Conservation (phyloP, 2,113 vertebrate species). For the Pollachius pollachius region DNA sequence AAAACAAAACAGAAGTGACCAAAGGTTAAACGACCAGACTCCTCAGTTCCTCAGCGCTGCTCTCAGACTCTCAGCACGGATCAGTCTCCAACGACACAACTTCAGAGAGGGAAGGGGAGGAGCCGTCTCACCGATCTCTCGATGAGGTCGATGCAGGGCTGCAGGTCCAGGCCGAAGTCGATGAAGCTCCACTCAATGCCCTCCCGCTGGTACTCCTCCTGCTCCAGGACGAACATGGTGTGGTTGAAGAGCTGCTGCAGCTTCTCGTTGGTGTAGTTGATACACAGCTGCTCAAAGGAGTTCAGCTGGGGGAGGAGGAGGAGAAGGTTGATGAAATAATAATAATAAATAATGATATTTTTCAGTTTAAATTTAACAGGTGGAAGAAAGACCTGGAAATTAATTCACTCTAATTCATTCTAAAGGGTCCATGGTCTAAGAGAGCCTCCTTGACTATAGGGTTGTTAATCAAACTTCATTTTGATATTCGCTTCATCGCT, state of each 20-base stretch:
- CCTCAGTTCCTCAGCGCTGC: no score
- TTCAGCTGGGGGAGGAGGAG: constrained; percentile 78
- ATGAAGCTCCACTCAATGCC: constrained; percentile 99
- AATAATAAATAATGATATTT: background rate
- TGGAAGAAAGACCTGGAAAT: no score
- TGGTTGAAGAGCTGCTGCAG: constrained; percentile 99
- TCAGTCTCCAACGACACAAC: background rate
- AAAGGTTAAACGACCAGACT: no score
- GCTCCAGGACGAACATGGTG: constrained; percentile 98
- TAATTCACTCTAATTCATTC: no score
- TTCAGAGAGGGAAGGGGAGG: background rate
- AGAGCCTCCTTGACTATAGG: no score
- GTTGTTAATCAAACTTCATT: no score
- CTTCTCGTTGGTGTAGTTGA: constrained; percentile 99
- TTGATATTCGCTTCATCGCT: no score
- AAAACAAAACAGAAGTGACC: no score
- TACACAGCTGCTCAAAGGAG: constrained; percentile 97
- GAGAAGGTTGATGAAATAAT: background rate
- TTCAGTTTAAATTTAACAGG: no score
- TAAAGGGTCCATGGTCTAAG: no score
- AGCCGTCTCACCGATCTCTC: constrained; percentile 86
- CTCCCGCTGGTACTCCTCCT: constrained; percentile 97
- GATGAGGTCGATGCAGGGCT: constrained; percentile 95
- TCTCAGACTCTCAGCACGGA: no score
- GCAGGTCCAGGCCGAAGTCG: constrained; percentile 95